phyloP scores from a whole-genome alignment of 1,140 invertebrate species.

The Ectropis grisescens region DNA sequence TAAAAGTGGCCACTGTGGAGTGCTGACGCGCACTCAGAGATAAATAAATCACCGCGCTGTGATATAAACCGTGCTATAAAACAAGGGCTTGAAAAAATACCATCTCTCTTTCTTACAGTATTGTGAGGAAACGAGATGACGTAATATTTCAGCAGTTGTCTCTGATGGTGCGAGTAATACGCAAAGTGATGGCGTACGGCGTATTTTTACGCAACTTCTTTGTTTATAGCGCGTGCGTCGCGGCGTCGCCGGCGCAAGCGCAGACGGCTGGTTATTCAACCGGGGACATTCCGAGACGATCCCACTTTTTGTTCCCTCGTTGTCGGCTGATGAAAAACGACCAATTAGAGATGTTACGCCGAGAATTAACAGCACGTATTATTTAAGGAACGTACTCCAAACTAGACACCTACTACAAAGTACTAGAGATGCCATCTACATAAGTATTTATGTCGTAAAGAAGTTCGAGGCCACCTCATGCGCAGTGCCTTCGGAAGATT shows the following conservation, averaged over 20 bases:
- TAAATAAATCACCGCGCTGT: constrained; percentile 59
- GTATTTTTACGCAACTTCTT: constrained; percentile 67
- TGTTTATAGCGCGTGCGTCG: constrained; percentile 48
- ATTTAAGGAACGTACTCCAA: constrained; percentile 25
- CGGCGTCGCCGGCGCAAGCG: constrained; percentile 16
- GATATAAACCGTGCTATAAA: constrained; percentile 33
- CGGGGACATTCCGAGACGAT: constrained; percentile 60
- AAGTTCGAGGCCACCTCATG: constrained; percentile 17
- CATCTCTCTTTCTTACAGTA: too few species aligned
- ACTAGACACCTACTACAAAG: not conserved
- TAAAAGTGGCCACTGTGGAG: constrained; percentile 56
- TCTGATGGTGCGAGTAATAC: too few species aligned
- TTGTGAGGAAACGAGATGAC: too few species aligned
- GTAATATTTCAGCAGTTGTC: too few species aligned
- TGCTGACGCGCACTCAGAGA: constrained; percentile 36
- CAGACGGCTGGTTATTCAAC: constrained; percentile 64
- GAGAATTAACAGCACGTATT: constrained; percentile 52
- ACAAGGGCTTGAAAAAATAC: constrained; percentile 17
- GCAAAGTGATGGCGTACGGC: too few species aligned
- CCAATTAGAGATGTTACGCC: constrained; percentile 61
- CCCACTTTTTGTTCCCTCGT: constrained; percentile 54
- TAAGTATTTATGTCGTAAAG: constrained; percentile 9
- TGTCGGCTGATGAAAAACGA: constrained; percentile 47
- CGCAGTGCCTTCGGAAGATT: too few species aligned
- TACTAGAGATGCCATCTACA: constrained; percentile 6